Evolutionary conservation across 1,140 invertebrate species (phyloP).

Genomic region (Drosophila bocki): DNA sequence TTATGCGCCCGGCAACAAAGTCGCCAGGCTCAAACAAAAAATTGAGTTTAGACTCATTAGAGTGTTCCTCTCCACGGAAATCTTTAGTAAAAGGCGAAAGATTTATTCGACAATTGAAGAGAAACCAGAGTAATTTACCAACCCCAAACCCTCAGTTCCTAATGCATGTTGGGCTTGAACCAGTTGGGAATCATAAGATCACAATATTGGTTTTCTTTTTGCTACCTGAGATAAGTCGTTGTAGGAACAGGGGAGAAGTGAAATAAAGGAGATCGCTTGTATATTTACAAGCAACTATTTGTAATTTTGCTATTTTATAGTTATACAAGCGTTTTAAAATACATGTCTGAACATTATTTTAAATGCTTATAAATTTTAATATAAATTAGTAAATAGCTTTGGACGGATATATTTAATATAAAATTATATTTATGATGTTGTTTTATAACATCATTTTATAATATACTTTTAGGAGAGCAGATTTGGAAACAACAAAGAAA

Average conservation of each 20-base stretch:
- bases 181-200: constrained; percentile 1
- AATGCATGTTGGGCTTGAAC: neutral
- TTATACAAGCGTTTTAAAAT: neutral
- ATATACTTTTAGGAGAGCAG: neutral
- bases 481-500: neutral
- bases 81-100: constrained; percentile 86
- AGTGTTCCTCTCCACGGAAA: constrained; percentile 85
- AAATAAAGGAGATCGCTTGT: neutral
- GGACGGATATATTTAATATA: neutral
- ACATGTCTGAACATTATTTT: neutral
- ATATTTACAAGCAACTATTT: neutral
- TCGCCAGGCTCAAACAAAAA: constrained; percentile 15
- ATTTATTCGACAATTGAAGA: constrained; percentile 85
- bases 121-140: constrained; percentile 66
- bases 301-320: neutral
- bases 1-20: constrained; percentile 6
- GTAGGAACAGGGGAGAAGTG: neutral
- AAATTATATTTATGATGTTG: too few species aligned
- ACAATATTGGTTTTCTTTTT: neutral
- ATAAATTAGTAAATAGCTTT: neutral
- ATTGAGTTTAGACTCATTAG: constrained; percentile 82
- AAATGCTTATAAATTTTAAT: too few species aligned
- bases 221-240: neutral
- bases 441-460: neutral
- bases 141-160: neutral